phyloP scores from a whole-genome alignment of 2,888 invertebrate genomes.

The Mallateleia sp. region DNA sequence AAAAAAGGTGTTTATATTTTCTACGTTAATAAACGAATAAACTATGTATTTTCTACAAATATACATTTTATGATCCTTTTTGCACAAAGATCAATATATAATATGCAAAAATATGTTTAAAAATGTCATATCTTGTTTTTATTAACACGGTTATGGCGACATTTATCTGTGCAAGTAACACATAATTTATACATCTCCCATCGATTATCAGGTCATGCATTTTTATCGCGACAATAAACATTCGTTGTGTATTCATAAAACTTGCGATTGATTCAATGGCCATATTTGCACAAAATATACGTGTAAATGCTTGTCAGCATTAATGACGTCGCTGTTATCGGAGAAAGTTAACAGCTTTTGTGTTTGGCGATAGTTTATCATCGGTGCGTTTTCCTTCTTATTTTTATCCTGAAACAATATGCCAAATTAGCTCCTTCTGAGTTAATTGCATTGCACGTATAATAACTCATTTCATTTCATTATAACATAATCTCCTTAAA shows the following conservation, averaged over 20 bases:
- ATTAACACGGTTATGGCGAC: conserved; percentile 27
- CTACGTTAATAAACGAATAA: neutral
- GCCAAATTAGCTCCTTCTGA: conserved; percentile 71
- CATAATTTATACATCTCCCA: conserved; percentile 39
- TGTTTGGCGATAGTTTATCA: conserved; percentile 86
- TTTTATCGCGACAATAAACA: conserved; percentile 48
- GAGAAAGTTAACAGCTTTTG: conserved; percentile 86
- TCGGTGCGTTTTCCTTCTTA: conserved; percentile 80
- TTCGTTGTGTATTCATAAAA: conserved; percentile 31
- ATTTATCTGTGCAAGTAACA: conserved; percentile 23
- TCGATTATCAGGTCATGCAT: conserved; percentile 38
- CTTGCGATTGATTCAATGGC: conserved; percentile 25
- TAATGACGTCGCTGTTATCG: conserved; percentile 86
- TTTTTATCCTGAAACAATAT: conserved; percentile 66
- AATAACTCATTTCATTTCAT: conserved; percentile 40
- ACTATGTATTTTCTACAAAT: no score
- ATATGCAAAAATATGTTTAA: neutral
- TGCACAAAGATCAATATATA: conserved; percentile 32
- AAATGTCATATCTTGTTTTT: conserved; percentile 28
- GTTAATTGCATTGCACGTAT: conserved; percentile 37
- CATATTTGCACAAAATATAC: conserved; percentile 30
- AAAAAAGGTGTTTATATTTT: no score
- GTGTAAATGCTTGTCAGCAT: conserved; percentile 29
- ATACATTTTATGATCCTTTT: neutral
- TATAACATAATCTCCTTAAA: conserved; percentile 12